These are phyloP conservation scores for Adrianichthys oophorus DNA, from an alignment of 2,797 vertebrate species.

Conservation along the genomic window DNA sequence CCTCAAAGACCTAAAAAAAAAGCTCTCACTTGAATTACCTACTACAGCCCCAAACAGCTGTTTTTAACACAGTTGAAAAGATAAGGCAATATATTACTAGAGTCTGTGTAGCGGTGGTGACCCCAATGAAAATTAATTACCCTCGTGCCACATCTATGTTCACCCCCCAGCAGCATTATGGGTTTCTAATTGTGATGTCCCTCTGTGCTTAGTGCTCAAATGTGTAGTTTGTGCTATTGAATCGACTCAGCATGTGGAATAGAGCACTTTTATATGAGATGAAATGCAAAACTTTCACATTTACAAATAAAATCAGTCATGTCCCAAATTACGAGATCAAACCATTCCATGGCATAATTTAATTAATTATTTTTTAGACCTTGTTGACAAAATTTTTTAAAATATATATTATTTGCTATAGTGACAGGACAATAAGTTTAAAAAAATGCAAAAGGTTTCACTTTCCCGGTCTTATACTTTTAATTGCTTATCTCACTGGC, in stretches of 20 bases:
- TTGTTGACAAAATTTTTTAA: too few species aligned
- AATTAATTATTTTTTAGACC: too few species aligned
- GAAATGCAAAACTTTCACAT: too few species aligned
- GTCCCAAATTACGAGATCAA: too few species aligned
- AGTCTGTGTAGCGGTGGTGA: constrained; percentile 69
- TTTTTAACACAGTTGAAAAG: constrained; percentile 81
- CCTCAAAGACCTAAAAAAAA: constrained; percentile 69
- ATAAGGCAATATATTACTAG: constrained; percentile 83
- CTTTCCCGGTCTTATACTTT: constrained; percentile 40
- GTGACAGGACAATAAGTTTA: too few species aligned
- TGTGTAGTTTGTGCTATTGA: constrained; percentile 58
- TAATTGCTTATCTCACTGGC: constrained; percentile 69
- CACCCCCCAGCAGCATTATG: constrained; percentile 63
- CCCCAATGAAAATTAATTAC: constrained; percentile 79
- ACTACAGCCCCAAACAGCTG: constrained; percentile 82
- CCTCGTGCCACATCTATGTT: constrained; percentile 73
- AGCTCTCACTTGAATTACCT: constrained; percentile 82
- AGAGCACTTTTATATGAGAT: constrained; percentile 6
- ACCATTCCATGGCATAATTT: too few species aligned
- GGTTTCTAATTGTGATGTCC: constrained; percentile 65
- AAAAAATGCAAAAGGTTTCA: too few species aligned
- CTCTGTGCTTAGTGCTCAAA: constrained; percentile 61
- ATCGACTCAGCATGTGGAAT: constrained; percentile 51
- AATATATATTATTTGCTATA: too few species aligned
- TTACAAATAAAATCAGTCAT: too few species aligned